Evolutionary conservation across 2,888 invertebrate species (phyloP), one percentile per base, ranked within the genome.

Genomic region (Melanostoma scalare): DNA sequence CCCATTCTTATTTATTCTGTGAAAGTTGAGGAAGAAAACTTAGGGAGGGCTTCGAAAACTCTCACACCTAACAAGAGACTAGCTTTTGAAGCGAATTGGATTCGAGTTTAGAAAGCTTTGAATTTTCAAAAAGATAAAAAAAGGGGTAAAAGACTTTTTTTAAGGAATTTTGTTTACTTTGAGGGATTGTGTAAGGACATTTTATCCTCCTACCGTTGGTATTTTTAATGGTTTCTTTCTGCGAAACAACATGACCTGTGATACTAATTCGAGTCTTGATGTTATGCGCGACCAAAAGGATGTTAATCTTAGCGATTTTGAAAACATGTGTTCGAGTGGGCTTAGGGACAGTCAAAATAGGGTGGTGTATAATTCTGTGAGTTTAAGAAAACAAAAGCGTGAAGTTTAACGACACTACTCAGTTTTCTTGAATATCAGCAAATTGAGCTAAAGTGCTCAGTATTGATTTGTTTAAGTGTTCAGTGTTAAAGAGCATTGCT

Each of bases 241-340:
- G 35, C 35, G 46, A 2, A 35, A 10, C 36, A 31, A 38, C 76
- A 67, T 81, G 77, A 81, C 81, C 76, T 81, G 81, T 72, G 72
- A n/a, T 76, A 80, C 71, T 52, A 50, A 71, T 67, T 80, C 58
- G 65, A 71, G 67, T 67, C 60, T 81, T 81, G 76, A 76, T 67
- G 77, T 72, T 50, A 76, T 72, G 31, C 3, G 6, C 76, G 65
- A 77, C 60, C 76, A 81, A 72, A 76, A 55, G 6, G 56, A 67
- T 38, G 71, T 72, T 81, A 72, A 80, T 71, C 75, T 53, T 63
- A 48, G 6, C 8, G n/a, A 38, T 38, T 36, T 31, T n/a, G 4
- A 60, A 60, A 46, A 35, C 35, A 61, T 63, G 20, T 20, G 20
- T 20, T 20, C 20, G 20, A 1, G 20, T 20, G 20, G 20, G 20